These are phyloP conservation scores for Drosophila meridiana DNA, from an alignment of 2,888 invertebrate species.

Conservation along the genomic window DNA sequence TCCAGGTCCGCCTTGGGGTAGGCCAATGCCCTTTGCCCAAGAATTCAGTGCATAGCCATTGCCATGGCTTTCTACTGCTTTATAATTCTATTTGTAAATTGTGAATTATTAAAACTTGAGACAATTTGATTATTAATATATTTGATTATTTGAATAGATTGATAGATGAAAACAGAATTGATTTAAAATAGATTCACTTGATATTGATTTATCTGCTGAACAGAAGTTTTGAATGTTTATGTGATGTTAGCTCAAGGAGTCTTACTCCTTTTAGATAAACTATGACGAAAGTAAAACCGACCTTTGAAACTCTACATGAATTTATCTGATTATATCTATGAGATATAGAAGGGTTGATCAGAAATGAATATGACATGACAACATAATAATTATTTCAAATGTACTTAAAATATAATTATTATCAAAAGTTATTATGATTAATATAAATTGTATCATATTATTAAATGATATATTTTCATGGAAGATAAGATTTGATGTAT, in stretches of 20 bases:
- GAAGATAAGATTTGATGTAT: background rate
- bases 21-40: slow-evolving; percentile 26
- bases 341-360: too few species aligned
- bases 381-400: too few species aligned
- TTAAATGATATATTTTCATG: too few species aligned
- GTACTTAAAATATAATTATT: background rate
- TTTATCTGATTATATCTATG: too few species aligned
- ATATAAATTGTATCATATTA: too few species aligned
- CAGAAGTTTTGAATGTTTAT: background rate
- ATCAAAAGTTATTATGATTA: too few species aligned
- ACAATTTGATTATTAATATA: background rate
- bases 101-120: background rate
- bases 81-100: background rate
- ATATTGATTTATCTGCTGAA: background rate
- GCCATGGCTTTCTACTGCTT: background rate
- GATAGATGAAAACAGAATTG: background rate
- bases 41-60: background rate
- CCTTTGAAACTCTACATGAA: too few species aligned
- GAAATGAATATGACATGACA: too few species aligned
- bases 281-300: too few species aligned
- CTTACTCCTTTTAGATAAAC: background rate
- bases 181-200: background rate
- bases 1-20: slow-evolving; percentile 33
- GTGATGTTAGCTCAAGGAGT: background rate
- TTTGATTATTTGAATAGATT: background rate